Conservation (phyloP, 2,797 vertebrate genomes). For the Cetoscarus ocellatus region DNA sequence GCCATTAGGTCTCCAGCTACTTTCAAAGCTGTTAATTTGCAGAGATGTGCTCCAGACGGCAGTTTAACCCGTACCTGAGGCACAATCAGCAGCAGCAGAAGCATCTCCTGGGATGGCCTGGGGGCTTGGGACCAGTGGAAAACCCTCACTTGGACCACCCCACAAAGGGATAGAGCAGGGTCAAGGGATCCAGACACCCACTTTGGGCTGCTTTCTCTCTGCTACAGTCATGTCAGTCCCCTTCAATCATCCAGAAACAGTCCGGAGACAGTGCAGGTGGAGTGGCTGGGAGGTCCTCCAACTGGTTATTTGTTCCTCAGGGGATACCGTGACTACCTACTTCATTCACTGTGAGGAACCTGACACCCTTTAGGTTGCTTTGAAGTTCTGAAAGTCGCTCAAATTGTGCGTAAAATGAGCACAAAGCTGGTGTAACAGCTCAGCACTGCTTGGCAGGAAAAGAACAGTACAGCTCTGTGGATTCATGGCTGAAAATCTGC, state of each 20-base stretch:
- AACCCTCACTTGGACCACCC: slow-evolving; percentile 63
- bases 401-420: slow-evolving; percentile 56
- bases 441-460: slow-evolving; percentile 26
- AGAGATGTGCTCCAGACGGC: slow-evolving; percentile 64
- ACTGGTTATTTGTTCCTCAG: slow-evolving; percentile 36
- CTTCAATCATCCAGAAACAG: slow-evolving; percentile 66
- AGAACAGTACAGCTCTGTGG: slow-evolving; percentile 19
- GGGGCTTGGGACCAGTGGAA: slow-evolving; percentile 41
- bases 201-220: slow-evolving; percentile 72
- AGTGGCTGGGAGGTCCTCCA: slow-evolving; percentile 23
- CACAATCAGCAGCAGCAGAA: slow-evolving; percentile 70
- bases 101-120: slow-evolving; percentile 63
- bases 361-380: slow-evolving; percentile 44
- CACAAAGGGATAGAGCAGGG: slow-evolving; percentile 47
- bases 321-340: slow-evolving; percentile 37
- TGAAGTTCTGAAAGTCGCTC: slow-evolving; percentile 53
- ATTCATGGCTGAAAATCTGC: slow-evolving; percentile 30
- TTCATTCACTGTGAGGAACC: slow-evolving; percentile 38
- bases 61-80: slow-evolving; percentile 49
- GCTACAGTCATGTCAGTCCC: slow-evolving; percentile 60
- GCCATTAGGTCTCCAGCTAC: slow-evolving; percentile 65
- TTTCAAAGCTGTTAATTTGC: slow-evolving; percentile 70
- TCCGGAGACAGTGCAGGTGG: slow-evolving; percentile 74
- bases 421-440: slow-evolving; percentile 23
- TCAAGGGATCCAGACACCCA: slow-evolving; percentile 60